These are phyloP conservation scores for Brachyhypopomus occidentalis DNA, from an alignment of 2,113 vertebrate genomes.

Conservation along the genomic window DNA sequence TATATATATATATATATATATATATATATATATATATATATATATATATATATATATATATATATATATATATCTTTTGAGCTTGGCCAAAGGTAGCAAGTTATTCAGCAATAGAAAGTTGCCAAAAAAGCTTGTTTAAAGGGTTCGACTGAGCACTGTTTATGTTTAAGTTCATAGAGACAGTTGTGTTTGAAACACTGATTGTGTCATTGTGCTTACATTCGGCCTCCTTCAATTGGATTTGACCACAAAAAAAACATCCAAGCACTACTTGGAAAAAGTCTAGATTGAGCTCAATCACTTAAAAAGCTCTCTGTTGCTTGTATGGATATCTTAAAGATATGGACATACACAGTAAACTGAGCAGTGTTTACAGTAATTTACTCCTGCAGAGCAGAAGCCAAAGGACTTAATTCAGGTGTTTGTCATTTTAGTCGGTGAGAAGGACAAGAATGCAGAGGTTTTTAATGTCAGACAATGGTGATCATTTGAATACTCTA, in stretches of 20 bases:
- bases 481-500: not conserved
- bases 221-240: not conserved
- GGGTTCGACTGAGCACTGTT: conserved; percentile 30
- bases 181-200: not conserved
- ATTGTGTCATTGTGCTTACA: not conserved
- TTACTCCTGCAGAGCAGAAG: not conserved
- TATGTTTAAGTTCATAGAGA: conserved; percentile 30
- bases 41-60: no score
- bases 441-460: not conserved
- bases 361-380: conserved; percentile 1
- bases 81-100: conserved; percentile 36
- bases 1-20: no score
- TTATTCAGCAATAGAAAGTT: conserved; percentile 47
- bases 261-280: conserved; percentile 20
- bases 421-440: not conserved
- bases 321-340: not conserved
- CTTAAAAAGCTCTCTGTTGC: not conserved
- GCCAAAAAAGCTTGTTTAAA: conserved; percentile 22
- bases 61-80: conserved; percentile 31
- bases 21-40: no score
- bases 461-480: not conserved
- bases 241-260: not conserved
- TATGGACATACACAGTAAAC: not conserved
- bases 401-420: not conserved
- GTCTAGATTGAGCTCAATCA: not conserved